Base-by-base conservation (phyloP, 2,113 vertebrate species). In the Thamnaconus septentrionalis region DNA sequence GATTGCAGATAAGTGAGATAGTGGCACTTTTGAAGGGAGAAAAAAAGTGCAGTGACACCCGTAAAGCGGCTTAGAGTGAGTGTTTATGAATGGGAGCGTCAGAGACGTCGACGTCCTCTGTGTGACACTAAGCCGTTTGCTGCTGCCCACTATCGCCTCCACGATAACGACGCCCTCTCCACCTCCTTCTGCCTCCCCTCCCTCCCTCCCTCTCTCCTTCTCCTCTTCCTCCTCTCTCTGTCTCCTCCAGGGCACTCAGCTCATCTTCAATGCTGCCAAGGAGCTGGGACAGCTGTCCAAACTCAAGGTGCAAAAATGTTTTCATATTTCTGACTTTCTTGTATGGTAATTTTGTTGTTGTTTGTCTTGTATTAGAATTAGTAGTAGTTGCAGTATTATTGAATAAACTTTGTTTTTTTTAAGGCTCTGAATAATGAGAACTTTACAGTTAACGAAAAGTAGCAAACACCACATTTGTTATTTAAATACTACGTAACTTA, bases 251-350 rank as follows among this genome's bases (percentile, higher is more conserved):
- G 97, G 96, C 63, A 98, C 96, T 1, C 96, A 99, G 90, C 96
- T 99, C 90, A 99, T 99, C 84, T 98, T 98, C 81, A 99, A 98
- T 0, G 97, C 97, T 0, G 97, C 97, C 81, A 99, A 99, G 88
- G 96, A 99, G 81, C 90, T 98, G 75, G 97, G 97, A 10, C 97
- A 99, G 80, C 93, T 99, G 61, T 99, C 97, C 75, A 98, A 99
- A 78, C 91, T 98, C 53, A 98, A 98, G 96, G 94, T 97, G 92
- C 79, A 47, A 7, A 31, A 18, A 55, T 40, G 12, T 59, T 72
- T 48, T 31, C 9, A 18, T 49, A 42, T 31, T 31, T 31, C 1
- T 31, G 1, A 31, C 18, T 31, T 31, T 31, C 18, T 31, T 31
- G 18, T 31, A 31, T 31, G 18, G 18, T 31, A 1, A 31, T 31